Percentiles rank a stretch among this genome's conserved stretches.
Evolutionary conservation across 2,113 vertebrate genomes (phyloP).

Genomic region (Salvelinus fontinalis): DNA sequence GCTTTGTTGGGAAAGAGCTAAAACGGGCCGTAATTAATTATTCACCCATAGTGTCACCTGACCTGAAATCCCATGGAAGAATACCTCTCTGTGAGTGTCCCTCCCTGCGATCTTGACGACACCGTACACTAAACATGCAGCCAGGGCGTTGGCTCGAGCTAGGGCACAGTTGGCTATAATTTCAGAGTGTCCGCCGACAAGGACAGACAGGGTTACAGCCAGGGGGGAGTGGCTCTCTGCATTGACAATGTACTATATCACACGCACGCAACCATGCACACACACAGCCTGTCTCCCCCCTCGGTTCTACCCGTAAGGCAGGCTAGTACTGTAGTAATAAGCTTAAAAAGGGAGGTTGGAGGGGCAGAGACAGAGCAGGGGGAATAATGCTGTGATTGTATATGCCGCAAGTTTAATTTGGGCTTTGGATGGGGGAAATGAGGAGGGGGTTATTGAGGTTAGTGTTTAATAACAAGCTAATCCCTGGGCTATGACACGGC

Average conservation of each 20-base stretch:
- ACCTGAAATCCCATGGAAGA: slow-evolving; percentile 12
- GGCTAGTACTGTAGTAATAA: not conserved
- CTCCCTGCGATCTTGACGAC: not conserved
- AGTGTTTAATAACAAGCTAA: slow-evolving; percentile 50
- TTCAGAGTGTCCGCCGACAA: slow-evolving; percentile 5
- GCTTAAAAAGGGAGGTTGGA: not conserved
- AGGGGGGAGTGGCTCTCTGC: not conserved
- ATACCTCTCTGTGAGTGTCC: not conserved
- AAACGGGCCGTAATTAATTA: slow-evolving; percentile 35
- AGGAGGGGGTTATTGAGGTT: slow-evolving; percentile 35
- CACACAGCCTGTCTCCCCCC: not conserved
- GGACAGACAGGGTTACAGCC: slow-evolving; percentile 1
- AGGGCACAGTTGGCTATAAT: slow-evolving; percentile 3
- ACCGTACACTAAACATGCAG: slow-evolving; percentile 6
- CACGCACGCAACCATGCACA: not conserved
- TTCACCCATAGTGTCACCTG: slow-evolving; percentile 29
- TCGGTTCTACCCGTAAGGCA: not conserved
- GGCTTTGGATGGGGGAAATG: slow-evolving; percentile 30
- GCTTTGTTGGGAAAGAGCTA: not conserved
- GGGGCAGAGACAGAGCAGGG: not conserved
- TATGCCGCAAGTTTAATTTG: slow-evolving; percentile 38
- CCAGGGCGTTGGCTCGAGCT: not conserved
- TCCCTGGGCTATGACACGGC: slow-evolving; percentile 37
- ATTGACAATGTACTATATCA: not conserved
- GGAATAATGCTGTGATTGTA: slow-evolving; percentile 35